Evolutionary conservation across 2,113 vertebrate species (phyloP), one percentile per base, ranked within the genome.

Genomic region (Serilophus lunatus): DNA sequence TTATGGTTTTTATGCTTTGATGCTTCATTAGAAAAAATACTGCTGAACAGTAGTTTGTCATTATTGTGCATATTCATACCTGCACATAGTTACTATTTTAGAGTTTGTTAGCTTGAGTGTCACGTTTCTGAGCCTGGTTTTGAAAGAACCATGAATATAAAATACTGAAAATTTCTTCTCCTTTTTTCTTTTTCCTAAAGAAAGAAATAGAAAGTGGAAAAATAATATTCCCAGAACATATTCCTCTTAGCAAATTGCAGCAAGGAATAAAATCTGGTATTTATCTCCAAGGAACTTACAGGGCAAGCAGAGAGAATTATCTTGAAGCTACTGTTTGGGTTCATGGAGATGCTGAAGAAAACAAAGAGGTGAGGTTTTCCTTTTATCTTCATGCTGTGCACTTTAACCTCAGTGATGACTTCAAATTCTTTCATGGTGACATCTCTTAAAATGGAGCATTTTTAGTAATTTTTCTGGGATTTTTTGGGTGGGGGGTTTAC

Each of bases 321-420:
- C 98, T 99, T 96, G 99, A 99, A 98, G 99, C 98, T 60, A 99
- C 98, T 7, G 99, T 99, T 33, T 99, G 99, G 97, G 96, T 99
- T 95, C 98, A 99, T 76, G 98, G 99, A 92, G 99, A 99, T 24
- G 97, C 86, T 22, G 98, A 98, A 71, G 98, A 99, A 66, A 97
- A 97, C 92, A 99, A 97, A 95, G 99, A 99, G 98, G 99, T 98
- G 93, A 93, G 96, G 95, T 79, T 95, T 51, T 69, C 10, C 56
- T 75, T 77, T 93, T 92, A 12, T 7, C 44, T 94, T 86, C 8
- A 6, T 40, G 13, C 59, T 88, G 10, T 87, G 51, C 90, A 68
- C 25, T 80, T 77, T 33, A 38, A 38, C 17, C 7, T 49, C 60
- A 40, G 11, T 53, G 84, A 38, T 74, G 13, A 54, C 49, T 77